These are phyloP conservation scores for Drosophila gunungcola DNA, from an alignment of 1,140 invertebrate genomes.

Conservation along the genomic window DNA sequence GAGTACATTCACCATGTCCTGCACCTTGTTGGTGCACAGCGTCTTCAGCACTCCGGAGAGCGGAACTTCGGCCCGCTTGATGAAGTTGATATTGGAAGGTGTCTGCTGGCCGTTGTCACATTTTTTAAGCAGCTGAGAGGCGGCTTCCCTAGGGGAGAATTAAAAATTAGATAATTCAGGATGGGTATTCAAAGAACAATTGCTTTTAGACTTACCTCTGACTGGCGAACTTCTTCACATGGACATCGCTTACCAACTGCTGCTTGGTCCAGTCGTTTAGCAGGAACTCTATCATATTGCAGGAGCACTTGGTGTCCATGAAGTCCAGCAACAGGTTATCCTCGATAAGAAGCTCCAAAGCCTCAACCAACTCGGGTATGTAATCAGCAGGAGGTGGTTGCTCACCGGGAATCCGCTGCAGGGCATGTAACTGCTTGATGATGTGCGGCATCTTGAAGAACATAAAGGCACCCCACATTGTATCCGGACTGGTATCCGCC, in stretches of 20 bases:
- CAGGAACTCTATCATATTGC: conserved; percentile 93
- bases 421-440: conserved; percentile 89
- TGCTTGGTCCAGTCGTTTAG: conserved; percentile 92
- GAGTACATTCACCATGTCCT: conserved; percentile 88
- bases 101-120: conserved; percentile 87
- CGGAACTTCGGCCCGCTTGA: conserved; percentile 94
- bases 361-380: conserved; percentile 91
- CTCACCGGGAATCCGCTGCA: conserved; percentile 83
- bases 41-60: conserved; percentile 94
- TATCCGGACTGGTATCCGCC: conserved; percentile 89
- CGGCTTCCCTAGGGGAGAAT: conserved; percentile 44
- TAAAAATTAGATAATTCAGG: neutral
- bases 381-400: conserved; percentile 85
- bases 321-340: conserved; percentile 94
- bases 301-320: conserved; percentile 94
- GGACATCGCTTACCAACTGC: conserved; percentile 91
- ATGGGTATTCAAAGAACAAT: neutral
- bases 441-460: conserved; percentile 95
- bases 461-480: conserved; percentile 96
- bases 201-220: conserved; percentile 86
- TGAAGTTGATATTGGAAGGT: conserved; percentile 90
- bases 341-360: conserved; percentile 92
- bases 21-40: conserved; percentile 92
- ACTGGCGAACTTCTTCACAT: conserved; percentile 89
- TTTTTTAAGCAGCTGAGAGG: conserved; percentile 86